Evolutionary conservation across 30 jellyfish, hydroid and myxozoan species (phyloP).

Genomic region (Mastigias papua): DNA sequence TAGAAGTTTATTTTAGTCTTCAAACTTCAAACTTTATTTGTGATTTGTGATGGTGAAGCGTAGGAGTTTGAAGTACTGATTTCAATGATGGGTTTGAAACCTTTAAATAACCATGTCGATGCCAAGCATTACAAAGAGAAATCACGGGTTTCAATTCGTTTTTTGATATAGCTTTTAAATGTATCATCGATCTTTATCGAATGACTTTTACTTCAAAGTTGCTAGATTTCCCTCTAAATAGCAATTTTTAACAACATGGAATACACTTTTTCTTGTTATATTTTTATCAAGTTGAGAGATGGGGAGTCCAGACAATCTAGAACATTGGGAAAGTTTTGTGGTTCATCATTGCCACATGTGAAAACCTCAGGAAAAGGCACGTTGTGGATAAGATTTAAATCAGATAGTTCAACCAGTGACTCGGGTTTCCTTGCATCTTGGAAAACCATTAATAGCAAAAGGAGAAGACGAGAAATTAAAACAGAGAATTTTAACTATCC

Average conservation of each 20-base stretch:
- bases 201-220: too few species aligned
- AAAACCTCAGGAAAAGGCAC: constrained; percentile 38
- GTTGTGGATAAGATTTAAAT: constrained; percentile 69
- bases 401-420: constrained; percentile 62
- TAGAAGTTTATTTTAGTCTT: too few species aligned
- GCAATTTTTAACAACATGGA: not conserved
- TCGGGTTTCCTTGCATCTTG: constrained; percentile 81
- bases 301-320: constrained; percentile 69
- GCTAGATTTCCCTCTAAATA: not conserved
- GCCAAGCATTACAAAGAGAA: too few species aligned
- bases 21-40: too few species aligned
- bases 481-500: not conserved
- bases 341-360: constrained; percentile 50
- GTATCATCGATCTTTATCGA: too few species aligned
- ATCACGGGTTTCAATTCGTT: too few species aligned
- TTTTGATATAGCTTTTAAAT: too few species aligned
- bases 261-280: not conserved
- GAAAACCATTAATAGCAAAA: constrained; percentile 26
- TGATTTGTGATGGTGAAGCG: too few species aligned
- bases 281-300: constrained; percentile 61
- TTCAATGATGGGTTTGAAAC: too few species aligned
- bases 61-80: too few species aligned
- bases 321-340: constrained; percentile 75
- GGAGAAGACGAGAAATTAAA: constrained; percentile 1
- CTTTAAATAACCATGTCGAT: too few species aligned